Conservation (phyloP, 2,888 invertebrate species). For the Gymnocheta viridis region DNA sequence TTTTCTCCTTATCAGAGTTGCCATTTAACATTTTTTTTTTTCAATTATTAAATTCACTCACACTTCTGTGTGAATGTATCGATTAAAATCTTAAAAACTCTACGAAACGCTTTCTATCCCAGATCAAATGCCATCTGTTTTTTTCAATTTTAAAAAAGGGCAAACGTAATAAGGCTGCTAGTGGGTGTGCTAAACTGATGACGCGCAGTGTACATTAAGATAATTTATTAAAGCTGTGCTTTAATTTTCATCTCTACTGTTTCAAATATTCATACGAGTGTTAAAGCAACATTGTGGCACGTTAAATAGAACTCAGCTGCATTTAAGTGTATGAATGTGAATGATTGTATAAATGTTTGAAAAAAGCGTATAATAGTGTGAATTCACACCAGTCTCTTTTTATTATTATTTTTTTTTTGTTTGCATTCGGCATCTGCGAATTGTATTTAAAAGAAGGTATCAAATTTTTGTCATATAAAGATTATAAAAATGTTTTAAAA, state of each 20-base stretch:
- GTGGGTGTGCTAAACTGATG: no score
- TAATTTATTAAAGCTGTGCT: background rate
- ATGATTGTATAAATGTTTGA: slow-evolving; percentile 26
- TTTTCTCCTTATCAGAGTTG: no score
- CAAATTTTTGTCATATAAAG: slow-evolving; percentile 66
- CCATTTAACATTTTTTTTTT: no score
- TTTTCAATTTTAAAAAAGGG: no score
- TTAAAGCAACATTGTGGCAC: slow-evolving; percentile 33
- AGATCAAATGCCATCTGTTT: no score
- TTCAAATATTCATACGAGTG: background rate
- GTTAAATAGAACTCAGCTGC: slow-evolving; percentile 11
- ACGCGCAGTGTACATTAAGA: no score
- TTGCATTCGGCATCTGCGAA: slow-evolving; percentile 62
- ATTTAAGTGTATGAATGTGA: slow-evolving; percentile 19
- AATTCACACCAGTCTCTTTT: slow-evolving; percentile 65
- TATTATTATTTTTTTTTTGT: background rate
- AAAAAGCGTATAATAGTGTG: slow-evolving; percentile 59
- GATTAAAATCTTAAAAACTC: no score
- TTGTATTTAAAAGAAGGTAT: slow-evolving; percentile 61
- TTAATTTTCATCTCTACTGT: slow-evolving; percentile 2
- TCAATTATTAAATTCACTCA: no score
- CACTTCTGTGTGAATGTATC: no score
- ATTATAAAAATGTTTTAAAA: slow-evolving; percentile 43
- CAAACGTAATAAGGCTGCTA: no score
- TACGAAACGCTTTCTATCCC: no score